phyloP scores from a whole-genome alignment of 2,113 vertebrate species.

The Tyrannus savana region DNA sequence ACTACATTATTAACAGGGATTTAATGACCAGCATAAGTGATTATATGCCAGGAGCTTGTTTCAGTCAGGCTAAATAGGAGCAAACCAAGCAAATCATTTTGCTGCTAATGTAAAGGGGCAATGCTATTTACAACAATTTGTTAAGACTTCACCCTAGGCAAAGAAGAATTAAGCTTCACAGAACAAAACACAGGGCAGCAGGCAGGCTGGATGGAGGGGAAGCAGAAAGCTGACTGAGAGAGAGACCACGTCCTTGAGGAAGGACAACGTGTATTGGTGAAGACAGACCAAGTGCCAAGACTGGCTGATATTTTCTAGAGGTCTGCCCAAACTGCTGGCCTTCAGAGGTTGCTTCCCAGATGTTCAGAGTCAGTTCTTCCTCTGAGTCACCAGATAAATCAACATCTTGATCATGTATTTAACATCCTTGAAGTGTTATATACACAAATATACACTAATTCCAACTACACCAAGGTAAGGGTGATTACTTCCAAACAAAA shows the following conservation, averaged over 20 bases:
- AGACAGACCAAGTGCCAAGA: not conserved
- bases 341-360: not conserved
- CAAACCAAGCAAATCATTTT: conserved; percentile 1
- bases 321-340: not conserved
- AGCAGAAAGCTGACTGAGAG: not conserved
- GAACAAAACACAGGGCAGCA: not conserved
- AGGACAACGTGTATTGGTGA: not conserved
- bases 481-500: not conserved
- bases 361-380: not conserved
- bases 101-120: not conserved
- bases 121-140: not conserved
- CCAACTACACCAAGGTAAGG: not conserved
- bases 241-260: not conserved
- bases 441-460: not conserved
- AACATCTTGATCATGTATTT: not conserved
- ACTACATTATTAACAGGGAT: not conserved
- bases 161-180: not conserved
- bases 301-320: not conserved
- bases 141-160: not conserved
- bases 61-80: not conserved
- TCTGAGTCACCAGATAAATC: not conserved
- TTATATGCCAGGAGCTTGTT: not conserved
- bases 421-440: not conserved
- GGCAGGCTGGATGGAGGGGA: accelerated
- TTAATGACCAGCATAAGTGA: conserved; percentile 39